Base-by-base conservation (phyloP, 2,113 vertebrate species). In the Hippocampus guttulatus region DNA sequence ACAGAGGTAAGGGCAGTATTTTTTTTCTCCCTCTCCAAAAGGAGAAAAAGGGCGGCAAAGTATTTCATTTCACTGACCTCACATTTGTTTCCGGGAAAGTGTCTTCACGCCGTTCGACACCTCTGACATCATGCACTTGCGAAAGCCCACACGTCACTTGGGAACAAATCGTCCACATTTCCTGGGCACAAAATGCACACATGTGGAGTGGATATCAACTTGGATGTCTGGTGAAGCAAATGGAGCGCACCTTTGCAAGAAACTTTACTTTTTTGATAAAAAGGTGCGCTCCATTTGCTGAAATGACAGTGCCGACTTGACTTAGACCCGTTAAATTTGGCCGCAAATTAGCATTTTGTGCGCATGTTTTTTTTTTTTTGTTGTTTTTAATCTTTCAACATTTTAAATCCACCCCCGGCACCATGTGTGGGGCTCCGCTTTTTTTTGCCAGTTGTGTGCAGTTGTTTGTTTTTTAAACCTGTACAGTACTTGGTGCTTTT, bases 1-100 rank as follows among this genome's bases (percentile, higher is more conserved):
- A 30, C 27, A 14, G 58, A 61, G 58, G 25, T 60, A 65, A 65
- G 63, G n/a, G 41, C 63, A 64, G 63, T 64, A 64, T 45, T 64
- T 64, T 64, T 64, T 64, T 64, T 45, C n/a, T n/a, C 40, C 18
- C 5, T 2, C 38, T 7, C 27, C 16, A 20, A n/a, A 14, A 25
- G 55, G 8, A 61, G 8, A 33, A 18, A 33, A 30, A 25, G 40
- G 9, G 5, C 5, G 15, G 40, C 40, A 16, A 45, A n/a, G 20
- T 16, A 14, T n/a, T 11, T 65, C 33, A 27, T 25, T 65, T 43
- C 43, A 61, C 20, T 38, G 6, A 61, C 15, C 27, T 33, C 15
- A 61, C 61, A 6, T 40, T 63, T 41, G 20, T 38, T 10, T 62
- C 7, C 60, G 7, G 30, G 60, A 62, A 18, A 20, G 30, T 20